Percentiles rank a stretch among this genome's conserved stretches.
Conservation (phyloP, 1,140 invertebrate species). For the Cherax destructor region DNA sequence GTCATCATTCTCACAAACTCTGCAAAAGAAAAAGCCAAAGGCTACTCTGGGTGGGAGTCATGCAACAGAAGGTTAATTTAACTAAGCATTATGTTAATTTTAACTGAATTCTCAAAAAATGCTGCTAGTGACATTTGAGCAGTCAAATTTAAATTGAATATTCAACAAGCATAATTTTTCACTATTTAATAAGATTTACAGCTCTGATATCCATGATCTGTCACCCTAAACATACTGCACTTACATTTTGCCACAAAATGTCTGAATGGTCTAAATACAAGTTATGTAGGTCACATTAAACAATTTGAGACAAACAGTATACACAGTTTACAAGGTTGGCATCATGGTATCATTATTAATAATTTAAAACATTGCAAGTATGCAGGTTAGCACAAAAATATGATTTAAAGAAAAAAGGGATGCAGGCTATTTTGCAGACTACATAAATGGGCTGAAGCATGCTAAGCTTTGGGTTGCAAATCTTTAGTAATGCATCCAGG, state of each 20-base stretch:
- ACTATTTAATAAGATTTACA: not conserved
- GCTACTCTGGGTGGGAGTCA: constrained; percentile 35
- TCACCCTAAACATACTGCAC: too few species aligned
- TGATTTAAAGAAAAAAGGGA: not conserved
- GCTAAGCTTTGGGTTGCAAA: not conserved
- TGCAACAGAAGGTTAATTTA: constrained; percentile 17
- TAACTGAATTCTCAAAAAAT: not conserved
- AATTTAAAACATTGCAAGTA: not conserved
- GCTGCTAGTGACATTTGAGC: not conserved
- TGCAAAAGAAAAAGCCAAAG: constrained; percentile 59
- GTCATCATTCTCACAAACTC: constrained; percentile 69
- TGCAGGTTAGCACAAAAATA: not conserved
- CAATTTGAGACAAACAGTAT: too few species aligned
- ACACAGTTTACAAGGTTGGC: too few species aligned
- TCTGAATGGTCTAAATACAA: too few species aligned
- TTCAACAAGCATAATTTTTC: too few species aligned
- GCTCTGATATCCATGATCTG: not conserved
- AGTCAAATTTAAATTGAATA: not conserved
- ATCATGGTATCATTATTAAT: not conserved
- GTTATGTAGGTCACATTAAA: too few species aligned
- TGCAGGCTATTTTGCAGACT: not conserved
- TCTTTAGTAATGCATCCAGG: not conserved
- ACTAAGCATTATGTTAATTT: not conserved
- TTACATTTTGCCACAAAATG: too few species aligned
- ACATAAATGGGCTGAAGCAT: too few species aligned